phyloP scores from a whole-genome alignment of 2,113 vertebrate species.

The Rhadina sibilatrix region DNA sequence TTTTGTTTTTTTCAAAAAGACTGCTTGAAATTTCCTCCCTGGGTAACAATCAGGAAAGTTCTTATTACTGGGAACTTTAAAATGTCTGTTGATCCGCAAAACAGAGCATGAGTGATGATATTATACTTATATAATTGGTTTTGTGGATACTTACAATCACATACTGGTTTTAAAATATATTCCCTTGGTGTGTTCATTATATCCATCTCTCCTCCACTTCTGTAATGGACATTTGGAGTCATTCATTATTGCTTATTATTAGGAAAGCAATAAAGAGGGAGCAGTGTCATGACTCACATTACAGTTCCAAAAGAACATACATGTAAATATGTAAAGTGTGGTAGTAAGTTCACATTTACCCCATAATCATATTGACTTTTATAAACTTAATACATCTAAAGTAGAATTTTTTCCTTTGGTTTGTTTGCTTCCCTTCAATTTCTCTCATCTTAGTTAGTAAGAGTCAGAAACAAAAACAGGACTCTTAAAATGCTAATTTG shows the following conservation, averaged over 20 bases:
- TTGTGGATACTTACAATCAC: constrained; percentile 31
- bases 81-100: constrained; percentile 61
- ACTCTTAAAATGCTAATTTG: background rate
- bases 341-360: background rate
- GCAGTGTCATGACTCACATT: background rate
- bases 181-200: constrained; percentile 52
- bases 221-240: constrained; percentile 38
- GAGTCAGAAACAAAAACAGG: background rate
- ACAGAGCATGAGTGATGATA: constrained; percentile 17
- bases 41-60: constrained; percentile 40
- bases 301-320: background rate
- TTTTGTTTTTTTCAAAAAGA: background rate
- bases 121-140: constrained; percentile 52
- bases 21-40: constrained; percentile 8
- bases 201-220: constrained; percentile 27
- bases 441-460: background rate
- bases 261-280: constrained; percentile 50
- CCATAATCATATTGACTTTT: background rate
- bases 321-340: background rate
- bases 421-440: background rate
- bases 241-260: constrained; percentile 59
- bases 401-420: background rate
- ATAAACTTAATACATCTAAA: background rate
- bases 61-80: constrained; percentile 53
- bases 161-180: constrained; percentile 56